Conservation (phyloP, 2,888 invertebrate genomes). For the Acleris cristana region DNA sequence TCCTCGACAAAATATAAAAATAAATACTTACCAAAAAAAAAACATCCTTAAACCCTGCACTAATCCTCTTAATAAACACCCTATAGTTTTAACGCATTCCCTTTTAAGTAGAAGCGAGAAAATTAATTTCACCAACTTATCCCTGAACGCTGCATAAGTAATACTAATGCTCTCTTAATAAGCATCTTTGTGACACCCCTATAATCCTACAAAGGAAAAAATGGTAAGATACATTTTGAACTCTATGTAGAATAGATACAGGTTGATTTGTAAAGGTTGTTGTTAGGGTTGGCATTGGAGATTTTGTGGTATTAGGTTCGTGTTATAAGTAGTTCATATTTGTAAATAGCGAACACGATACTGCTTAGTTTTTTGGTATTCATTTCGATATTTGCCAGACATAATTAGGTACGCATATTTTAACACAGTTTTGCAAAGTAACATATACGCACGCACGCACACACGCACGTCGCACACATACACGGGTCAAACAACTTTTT, state of each 20-base stretch:
- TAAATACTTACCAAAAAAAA: too few relatives aligned
- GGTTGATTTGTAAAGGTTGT: constrained; percentile 2
- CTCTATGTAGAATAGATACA: constrained; percentile 9
- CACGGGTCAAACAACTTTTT: too few relatives aligned
- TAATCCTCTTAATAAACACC: constrained; percentile 31
- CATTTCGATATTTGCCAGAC: too few relatives aligned
- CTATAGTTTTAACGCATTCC: constrained; percentile 32
- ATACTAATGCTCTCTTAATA: constrained; percentile 29
- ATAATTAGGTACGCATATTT: too few relatives aligned
- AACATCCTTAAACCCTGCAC: not conserved
- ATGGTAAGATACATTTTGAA: constrained; percentile 22
- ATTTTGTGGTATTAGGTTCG: constrained; percentile 8
- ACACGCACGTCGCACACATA: too few relatives aligned
- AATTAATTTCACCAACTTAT: constrained; percentile 33
- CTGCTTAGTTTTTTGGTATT: too few relatives aligned
- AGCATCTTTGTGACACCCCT: constrained; percentile 28
- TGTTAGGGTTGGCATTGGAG: constrained; percentile 14
- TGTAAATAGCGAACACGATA: not conserved
- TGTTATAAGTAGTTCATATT: not conserved
- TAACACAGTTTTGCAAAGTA: too few relatives aligned
- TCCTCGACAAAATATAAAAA: too few relatives aligned
- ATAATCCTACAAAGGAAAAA: constrained; percentile 30
- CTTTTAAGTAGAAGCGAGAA: constrained; percentile 22
- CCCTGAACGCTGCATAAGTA: constrained; percentile 18
- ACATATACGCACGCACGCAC: too few relatives aligned